phyloP scores from a whole-genome alignment of 1,140 invertebrate species.

The Drepana arcuata region DNA sequence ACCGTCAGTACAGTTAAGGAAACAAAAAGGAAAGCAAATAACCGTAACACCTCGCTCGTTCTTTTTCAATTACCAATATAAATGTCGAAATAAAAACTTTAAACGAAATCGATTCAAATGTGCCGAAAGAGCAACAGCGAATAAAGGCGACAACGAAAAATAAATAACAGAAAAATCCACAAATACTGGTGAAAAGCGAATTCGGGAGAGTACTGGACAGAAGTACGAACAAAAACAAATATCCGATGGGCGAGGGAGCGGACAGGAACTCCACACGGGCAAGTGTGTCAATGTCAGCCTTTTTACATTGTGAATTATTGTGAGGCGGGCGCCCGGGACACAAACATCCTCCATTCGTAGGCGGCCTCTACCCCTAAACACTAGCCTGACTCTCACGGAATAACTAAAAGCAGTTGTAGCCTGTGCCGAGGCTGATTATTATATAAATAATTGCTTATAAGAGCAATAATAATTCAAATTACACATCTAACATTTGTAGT shows the following conservation, averaged over 20 bases:
- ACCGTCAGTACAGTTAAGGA: too few relatives aligned
- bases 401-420: too few relatives aligned
- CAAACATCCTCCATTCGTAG: too few relatives aligned
- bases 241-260: conserved; percentile 16
- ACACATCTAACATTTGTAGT: too few relatives aligned
- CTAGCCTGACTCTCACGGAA: too few relatives aligned
- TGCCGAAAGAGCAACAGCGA: conserved; percentile 14
- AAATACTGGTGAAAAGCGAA: conserved; percentile 22
- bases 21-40: too few relatives aligned
- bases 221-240: conserved; percentile 30
- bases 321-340: neutral
- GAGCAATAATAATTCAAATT: too few relatives aligned
- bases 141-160: conserved; percentile 20
- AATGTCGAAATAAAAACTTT: conserved; percentile 11
- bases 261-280: conserved; percentile 35
- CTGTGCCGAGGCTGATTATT: too few relatives aligned
- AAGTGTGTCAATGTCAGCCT: conserved; percentile 59
- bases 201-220: conserved; percentile 20
- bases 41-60: too few relatives aligned
- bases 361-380: too few relatives aligned
- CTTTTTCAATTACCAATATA: too few relatives aligned
- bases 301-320: conserved; percentile 31
- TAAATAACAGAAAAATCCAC: conserved; percentile 20
- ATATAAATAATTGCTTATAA: too few relatives aligned
- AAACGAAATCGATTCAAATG: conserved; percentile 8